Evolutionary conservation across 2,113 vertebrate genomes (phyloP).

Genomic region (Nettapus auritus): DNA sequence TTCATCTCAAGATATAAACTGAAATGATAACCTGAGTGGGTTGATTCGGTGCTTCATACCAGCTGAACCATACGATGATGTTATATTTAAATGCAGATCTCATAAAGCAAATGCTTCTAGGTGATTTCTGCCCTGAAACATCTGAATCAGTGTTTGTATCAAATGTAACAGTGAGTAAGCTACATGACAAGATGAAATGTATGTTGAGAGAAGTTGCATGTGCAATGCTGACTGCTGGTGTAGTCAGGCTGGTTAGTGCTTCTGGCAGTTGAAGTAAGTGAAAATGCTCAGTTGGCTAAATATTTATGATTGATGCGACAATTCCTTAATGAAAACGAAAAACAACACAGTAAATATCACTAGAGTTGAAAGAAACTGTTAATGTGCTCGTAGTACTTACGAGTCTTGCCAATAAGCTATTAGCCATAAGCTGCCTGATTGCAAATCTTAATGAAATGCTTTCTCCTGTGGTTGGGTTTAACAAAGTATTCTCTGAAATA

Average conservation of each 20-base stretch:
- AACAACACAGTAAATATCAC: background rate
- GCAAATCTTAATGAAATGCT: background rate
- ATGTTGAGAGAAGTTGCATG: background rate
- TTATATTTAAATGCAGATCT: background rate
- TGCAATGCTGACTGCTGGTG: background rate
- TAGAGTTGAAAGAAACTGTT: background rate
- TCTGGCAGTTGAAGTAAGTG: background rate
- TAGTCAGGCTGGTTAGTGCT: background rate
- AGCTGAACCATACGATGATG: background rate
- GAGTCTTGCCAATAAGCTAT: background rate
- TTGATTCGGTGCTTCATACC: background rate
- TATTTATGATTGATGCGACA: background rate
- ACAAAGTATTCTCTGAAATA: background rate
- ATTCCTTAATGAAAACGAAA: background rate
- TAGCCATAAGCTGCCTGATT: background rate
- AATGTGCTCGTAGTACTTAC: background rate
- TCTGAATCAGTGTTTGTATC: background rate
- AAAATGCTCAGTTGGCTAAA: background rate
- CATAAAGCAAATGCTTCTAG: background rate
- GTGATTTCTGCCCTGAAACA: background rate
- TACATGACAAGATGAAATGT: background rate
- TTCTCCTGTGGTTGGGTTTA: background rate
- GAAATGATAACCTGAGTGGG: background rate
- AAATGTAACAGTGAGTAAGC: background rate
- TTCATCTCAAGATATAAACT: background rate